phyloP scores from a whole-genome alignment of 2,888 invertebrate species.

The Agonopterix subpropinquella region DNA sequence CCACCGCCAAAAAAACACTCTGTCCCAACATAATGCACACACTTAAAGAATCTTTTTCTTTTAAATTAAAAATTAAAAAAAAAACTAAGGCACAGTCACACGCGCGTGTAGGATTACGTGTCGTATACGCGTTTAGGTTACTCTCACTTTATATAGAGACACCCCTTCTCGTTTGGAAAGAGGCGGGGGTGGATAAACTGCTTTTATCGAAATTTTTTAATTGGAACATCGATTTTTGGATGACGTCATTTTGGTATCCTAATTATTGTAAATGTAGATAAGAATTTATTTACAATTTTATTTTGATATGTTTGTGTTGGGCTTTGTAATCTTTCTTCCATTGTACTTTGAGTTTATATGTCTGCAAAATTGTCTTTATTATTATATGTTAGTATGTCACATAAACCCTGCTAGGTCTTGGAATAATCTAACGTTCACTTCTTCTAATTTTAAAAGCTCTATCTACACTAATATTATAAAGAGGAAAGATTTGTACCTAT shows the following conservation, averaged over 20 bases:
- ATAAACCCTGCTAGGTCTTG: no score
- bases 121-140: conserved; percentile 46
- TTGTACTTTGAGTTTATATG: no score
- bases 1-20: conserved; percentile 52
- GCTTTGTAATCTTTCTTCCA: background rate
- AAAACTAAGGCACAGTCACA: conserved; percentile 41
- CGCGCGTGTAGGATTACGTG: conserved; percentile 52
- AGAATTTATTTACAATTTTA: no score
- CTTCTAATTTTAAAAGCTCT: no score
- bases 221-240: conserved; percentile 6
- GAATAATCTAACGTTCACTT: no score
- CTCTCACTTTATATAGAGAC: conserved; percentile 67
- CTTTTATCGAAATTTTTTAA: conserved; percentile 17
- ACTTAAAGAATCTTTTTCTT: conserved; percentile 26
- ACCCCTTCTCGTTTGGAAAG: conserved; percentile 45
- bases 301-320: background rate
- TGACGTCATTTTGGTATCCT: background rate
- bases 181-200: conserved; percentile 37
- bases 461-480: no score
- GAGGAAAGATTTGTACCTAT: no score
- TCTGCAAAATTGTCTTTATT: no score
- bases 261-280: background rate
- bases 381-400: no score
- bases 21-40: conserved; percentile 60
- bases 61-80: conserved; percentile 17